Conservation (phyloP, 2,797 vertebrate species). For the Prunella strophiata region DNA sequence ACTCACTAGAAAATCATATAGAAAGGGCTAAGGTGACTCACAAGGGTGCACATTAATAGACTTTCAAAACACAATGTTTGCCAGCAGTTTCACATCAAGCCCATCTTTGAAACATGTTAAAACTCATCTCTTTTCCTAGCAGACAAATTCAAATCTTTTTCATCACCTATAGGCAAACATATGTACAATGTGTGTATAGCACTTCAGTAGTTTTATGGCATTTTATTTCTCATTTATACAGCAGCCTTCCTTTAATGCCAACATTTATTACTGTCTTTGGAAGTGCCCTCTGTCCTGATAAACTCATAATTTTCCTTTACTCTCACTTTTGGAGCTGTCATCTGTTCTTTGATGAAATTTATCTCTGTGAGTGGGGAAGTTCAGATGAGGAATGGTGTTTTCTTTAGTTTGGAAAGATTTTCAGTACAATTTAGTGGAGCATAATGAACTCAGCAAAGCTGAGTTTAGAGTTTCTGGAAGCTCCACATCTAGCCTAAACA, state of each 20-base stretch:
- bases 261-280: conserved; percentile 48
- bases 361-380: not conserved
- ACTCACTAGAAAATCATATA: not conserved
- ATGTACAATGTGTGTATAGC: not conserved
- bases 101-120: not conserved
- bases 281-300: conserved; percentile 35
- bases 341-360: conserved; percentile 19
- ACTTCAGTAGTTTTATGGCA: conserved; percentile 47
- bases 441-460: not conserved
- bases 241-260: conserved; percentile 46
- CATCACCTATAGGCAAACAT: conserved; percentile 10
- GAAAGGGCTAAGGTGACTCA: conserved; percentile 5
- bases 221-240: conserved; percentile 53
- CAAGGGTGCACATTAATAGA: not conserved
- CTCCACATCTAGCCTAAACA: not conserved
- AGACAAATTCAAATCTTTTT: conserved; percentile 31
- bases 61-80: not conserved
- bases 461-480: not conserved
- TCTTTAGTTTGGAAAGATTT: conserved; percentile 35
- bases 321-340: conserved; percentile 41
- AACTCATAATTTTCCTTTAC: conserved; percentile 56
- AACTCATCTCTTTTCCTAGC: not conserved
- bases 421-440: conserved; percentile 24
- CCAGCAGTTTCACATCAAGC: not conserved
- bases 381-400: conserved; percentile 40